Evolutionary conservation across 2,797 vertebrate genomes (phyloP), one percentile per base, ranked within the genome.

Genomic region (Sebastes hubbsi): DNA sequence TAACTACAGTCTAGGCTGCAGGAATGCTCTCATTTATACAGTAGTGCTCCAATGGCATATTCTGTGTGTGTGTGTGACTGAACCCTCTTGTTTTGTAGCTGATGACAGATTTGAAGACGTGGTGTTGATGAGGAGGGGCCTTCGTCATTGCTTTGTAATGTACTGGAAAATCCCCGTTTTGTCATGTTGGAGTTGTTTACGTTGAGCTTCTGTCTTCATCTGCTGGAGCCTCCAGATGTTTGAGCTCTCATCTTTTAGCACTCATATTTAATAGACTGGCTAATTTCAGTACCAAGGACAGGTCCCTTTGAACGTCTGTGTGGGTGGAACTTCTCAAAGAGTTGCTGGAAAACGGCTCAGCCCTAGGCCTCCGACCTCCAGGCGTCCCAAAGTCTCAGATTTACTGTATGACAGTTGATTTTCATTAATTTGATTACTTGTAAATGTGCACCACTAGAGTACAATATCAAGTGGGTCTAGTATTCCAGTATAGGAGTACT

Each of bases 251-350:
- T 82, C 75, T 78, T 84, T 86, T 82, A 74, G 24, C 66, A 20
- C 38, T 75, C 30, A 52, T 67, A 54, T 85, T 84, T 85, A 73
- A 84, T 82, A 69, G 38, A 62, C 11, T 63, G 55, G 34, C 49
- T 80, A 54, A 77, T 85, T 93, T 94, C 92, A 94, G 91, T 90
- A 92, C 93, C 92, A 94, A 93, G 90, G 92, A 93, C 92, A 93
- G 93, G 84, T 89, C 91, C 72, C 18, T 52, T 58, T 63, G 11
- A 59, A 78, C 9, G n/a, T 29, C 49, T 65, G 29, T 71, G 52
- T 13, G 29, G 42, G 59, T 69, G 36, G 27, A 63, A 80, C 18
- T 67, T 25, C 25, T 25, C 25, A 25, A 25, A 25, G 25, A 25
- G 3, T 25, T 25, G 25, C 25, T 25, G 25, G 25, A 25, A 25